These are phyloP conservation scores for Sisor rabdophorus DNA, from an alignment of 2,113 vertebrate genomes.

Conservation along the genomic window DNA sequence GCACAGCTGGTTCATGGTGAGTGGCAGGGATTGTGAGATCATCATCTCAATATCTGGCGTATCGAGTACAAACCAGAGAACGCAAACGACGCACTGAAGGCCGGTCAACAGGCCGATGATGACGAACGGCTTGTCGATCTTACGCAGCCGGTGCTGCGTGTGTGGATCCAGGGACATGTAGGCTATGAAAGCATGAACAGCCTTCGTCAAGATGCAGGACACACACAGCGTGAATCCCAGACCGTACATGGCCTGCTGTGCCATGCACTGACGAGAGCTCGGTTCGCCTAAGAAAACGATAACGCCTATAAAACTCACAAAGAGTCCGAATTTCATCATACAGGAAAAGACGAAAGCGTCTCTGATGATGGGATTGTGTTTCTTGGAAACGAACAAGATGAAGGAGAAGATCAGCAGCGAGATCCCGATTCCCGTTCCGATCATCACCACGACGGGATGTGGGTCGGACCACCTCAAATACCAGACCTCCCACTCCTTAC, in stretches of 20 bases:
- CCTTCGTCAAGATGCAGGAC: conserved; percentile 64
- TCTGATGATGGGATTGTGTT: conserved; percentile 50
- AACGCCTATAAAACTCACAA: conserved; percentile 57
- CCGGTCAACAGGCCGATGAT: conserved; percentile 47
- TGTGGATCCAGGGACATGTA: conserved; percentile 53
- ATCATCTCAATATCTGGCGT: conserved; percentile 33
- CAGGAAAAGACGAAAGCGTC: conserved; percentile 56
- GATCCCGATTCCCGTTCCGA: conserved; percentile 51
- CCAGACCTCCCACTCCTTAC: conserved; percentile 32
- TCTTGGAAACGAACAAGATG: conserved; percentile 52
- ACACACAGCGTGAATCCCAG: conserved; percentile 67
- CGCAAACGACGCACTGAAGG: conserved; percentile 58
- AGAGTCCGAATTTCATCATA: conserved; percentile 60
- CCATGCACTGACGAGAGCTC: conserved; percentile 49
- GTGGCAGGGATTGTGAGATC: neutral
- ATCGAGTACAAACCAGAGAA: conserved; percentile 59
- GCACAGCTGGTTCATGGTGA: conserved; percentile 28
- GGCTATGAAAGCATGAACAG: conserved; percentile 56
- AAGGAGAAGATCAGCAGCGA: conserved; percentile 49
- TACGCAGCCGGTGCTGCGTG: conserved; percentile 27
- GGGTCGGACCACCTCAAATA: conserved; percentile 57
- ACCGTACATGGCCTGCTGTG: conserved; percentile 62
- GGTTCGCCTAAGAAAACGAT: conserved; percentile 62
- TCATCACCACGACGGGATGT: conserved; percentile 55
- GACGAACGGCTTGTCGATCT: conserved; percentile 53